Base-by-base conservation (phyloP, 2,888 invertebrate genomes). In the Drosophila neonasuta region DNA sequence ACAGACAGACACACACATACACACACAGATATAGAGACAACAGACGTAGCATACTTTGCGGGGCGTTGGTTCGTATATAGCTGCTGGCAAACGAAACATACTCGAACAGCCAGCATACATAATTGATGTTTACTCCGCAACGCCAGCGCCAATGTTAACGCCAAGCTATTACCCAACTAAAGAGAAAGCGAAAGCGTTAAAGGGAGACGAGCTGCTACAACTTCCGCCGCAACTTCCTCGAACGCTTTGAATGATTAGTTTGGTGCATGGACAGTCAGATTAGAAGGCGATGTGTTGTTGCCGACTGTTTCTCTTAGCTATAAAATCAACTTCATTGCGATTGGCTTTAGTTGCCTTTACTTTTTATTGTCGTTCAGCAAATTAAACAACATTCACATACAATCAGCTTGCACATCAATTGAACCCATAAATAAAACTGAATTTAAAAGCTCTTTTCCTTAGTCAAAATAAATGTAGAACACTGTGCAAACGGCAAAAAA, bases 401-500 rank as follows among this genome's bases (percentile, higher is more conserved):
- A 13, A 13, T 39, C 11, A 4, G 34, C 1, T 4, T 3, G 34
- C 15, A 32, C 6, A 20, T 30, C 11, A 29, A 42, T 36, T 17
- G 10, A 54, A 54, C 42, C 24, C 1, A 9, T 24, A 42, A 20
- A 13, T 30, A 3, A 15, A 42, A 24, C 3, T 30, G 17, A 34
- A 34, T 34, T 24, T 32, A 7, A 44, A 20, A 15, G 11, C 10
- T 15, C 11, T 50, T 8, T 8, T 13, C 1, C 13, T 41, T 61
- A 91, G 71, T 91, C 90, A 68, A 85, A 91, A 68, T 91, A 91
- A 30, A 90, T 64, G 56, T 90, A 91, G 81, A 89, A 91, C 17
- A 91, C 71, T 1, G 89, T 87, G 45, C 88, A 91, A 60, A 89
- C 77, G 13, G 88, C 90, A 71, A 89, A 91, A 63, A 87, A 88